These are phyloP conservation scores for Rhyacichthys aspro DNA, from an alignment of 2,797 vertebrate species.

Conservation along the genomic window DNA sequence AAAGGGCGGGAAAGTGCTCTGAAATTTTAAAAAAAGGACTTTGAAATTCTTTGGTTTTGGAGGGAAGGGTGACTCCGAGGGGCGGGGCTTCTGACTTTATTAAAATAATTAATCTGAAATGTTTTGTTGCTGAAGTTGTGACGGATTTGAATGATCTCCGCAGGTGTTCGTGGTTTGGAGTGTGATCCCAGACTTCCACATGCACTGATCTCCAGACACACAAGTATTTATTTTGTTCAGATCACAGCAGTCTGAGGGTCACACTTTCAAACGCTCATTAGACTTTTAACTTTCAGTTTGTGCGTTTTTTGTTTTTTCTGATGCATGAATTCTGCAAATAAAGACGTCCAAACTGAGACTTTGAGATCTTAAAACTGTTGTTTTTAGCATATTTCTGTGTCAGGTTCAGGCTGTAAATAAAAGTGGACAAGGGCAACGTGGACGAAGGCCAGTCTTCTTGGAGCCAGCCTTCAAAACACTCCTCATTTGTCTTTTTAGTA, in stretches of 20 bases:
- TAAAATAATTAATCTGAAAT: too few relatives aligned
- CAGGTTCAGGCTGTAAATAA: not conserved
- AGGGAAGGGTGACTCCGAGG: too few relatives aligned
- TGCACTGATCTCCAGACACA: constrained; percentile 62
- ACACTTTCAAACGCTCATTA: too few relatives aligned
- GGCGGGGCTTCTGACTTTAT: too few relatives aligned
- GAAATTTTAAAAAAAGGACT: too few relatives aligned
- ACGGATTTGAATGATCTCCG: not conserved
- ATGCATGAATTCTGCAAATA: not conserved
- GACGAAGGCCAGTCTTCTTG: too few relatives aligned
- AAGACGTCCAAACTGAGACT: not conserved
- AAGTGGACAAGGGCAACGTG: too few relatives aligned
- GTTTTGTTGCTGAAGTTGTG: too few relatives aligned
- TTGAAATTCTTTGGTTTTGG: too few relatives aligned
- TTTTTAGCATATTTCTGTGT: constrained; percentile 4
- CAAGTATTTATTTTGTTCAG: constrained; percentile 66
- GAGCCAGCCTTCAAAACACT: too few relatives aligned
- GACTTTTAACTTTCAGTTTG: not conserved
- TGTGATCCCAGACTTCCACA: constrained; percentile 30
- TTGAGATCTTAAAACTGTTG: not conserved
- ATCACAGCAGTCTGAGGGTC: not conserved
- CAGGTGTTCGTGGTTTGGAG: not conserved
- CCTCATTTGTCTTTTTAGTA: too few relatives aligned
- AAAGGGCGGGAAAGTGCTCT: too few relatives aligned
- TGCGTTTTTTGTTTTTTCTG: not conserved